Percentiles rank a stretch among this genome's conserved stretches.
phyloP scores from a whole-genome alignment of 2,797 vertebrate genomes.

The Pseudochirops cupreus region DNA sequence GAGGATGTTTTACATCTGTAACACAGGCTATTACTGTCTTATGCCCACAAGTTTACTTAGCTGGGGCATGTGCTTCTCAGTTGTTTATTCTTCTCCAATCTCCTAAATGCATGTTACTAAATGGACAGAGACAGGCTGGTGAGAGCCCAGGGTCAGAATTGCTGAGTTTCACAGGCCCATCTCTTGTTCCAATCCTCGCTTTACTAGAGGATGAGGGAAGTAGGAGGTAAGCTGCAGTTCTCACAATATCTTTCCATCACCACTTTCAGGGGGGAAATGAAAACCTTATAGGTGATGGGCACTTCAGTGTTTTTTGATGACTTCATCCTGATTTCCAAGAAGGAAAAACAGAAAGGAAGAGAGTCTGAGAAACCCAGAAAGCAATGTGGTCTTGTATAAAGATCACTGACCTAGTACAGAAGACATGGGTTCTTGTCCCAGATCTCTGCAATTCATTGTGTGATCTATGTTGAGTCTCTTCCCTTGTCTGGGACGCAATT shows the following conservation, averaged over 20 bases:
- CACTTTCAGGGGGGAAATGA: background rate
- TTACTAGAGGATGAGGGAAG: background rate
- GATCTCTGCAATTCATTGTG: background rate
- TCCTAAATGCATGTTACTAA: fast-evolving
- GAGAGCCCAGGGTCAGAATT: background rate
- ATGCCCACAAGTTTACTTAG: fast-evolving
- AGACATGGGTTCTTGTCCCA: background rate
- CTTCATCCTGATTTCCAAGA: background rate
- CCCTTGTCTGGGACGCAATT: background rate
- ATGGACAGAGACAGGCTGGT: background rate
- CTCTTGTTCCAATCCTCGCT: background rate
- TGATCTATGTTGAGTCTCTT: background rate
- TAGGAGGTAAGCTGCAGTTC: background rate
- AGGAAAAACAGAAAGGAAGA: background rate
- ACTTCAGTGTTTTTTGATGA: background rate
- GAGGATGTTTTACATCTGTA: slow-evolving; percentile 73
- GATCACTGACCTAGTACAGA: background rate
- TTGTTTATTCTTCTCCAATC: background rate
- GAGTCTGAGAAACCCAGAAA: background rate
- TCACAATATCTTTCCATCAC: background rate
- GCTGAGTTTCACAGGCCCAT: background rate
- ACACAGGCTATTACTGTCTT: background rate
- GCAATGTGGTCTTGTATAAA: background rate
- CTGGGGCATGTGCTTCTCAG: fast-evolving
- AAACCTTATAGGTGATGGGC: background rate